Evolutionary conservation across 2,113 vertebrate genomes (phyloP).

Genomic region (Ahaetulla prasina): DNA sequence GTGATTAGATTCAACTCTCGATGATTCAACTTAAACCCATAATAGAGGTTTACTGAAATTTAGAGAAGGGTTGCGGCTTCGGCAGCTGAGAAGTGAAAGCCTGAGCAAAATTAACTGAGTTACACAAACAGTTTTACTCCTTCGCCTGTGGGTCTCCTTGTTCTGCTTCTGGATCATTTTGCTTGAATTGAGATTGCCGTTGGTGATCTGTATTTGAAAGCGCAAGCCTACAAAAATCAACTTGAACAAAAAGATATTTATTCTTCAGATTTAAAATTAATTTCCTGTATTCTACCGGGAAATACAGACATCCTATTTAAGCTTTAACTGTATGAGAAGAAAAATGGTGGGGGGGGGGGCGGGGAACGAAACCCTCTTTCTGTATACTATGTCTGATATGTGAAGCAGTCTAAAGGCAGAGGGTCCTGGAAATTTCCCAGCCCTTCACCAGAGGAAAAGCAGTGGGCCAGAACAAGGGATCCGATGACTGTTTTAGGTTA

Average conservation of each 20-base stretch:
- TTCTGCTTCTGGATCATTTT: constrained; percentile 60
- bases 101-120: neutral
- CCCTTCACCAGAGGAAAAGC: constrained; percentile 40
- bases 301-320: constrained; percentile 62
- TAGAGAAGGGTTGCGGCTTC: neutral
- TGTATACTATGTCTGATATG: constrained; percentile 60
- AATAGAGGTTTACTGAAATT: constrained; percentile 27
- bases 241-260: constrained; percentile 68
- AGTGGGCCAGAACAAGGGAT: constrained; percentile 52
- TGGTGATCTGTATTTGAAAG: constrained; percentile 63
- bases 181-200: constrained; percentile 57
- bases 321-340: constrained; percentile 65
- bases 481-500: constrained; percentile 68
- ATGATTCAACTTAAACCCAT: constrained; percentile 20
- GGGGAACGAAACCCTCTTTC: constrained; percentile 42
- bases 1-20: constrained; percentile 36
- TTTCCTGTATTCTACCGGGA: constrained; percentile 73
- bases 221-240: constrained; percentile 66
- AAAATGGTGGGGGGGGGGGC: too few relatives aligned
- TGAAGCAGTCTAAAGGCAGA: constrained; percentile 68
- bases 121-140: neutral
- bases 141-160: constrained; percentile 37
- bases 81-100: neutral
- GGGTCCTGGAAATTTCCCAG: constrained; percentile 62
- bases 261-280: constrained; percentile 78